These are phyloP conservation scores for Cardiocondyla obscurior DNA, from an alignment of 1,140 invertebrate species.

Conservation along the genomic window DNA sequence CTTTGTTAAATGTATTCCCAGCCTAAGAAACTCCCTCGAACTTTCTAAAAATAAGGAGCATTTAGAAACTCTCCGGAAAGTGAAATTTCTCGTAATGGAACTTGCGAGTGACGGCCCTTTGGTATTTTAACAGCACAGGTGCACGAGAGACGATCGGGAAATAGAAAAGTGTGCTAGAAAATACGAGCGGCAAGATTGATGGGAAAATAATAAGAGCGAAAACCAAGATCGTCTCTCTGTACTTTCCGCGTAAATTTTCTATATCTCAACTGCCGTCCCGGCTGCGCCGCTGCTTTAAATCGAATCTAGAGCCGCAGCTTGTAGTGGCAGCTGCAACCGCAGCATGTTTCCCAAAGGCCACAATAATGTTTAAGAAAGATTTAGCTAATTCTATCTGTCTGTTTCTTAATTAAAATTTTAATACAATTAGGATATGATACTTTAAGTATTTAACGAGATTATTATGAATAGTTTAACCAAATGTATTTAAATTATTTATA, in stretches of 20 bases:
- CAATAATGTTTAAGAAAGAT: not conserved
- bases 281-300: constrained; percentile 5
- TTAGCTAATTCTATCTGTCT: not conserved
- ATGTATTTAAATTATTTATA: not conserved
- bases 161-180: not conserved
- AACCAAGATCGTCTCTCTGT: not conserved
- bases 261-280: not conserved
- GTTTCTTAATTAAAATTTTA: not conserved
- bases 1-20: not conserved
- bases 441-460: not conserved
- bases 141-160: not conserved
- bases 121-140: constrained; percentile 5
- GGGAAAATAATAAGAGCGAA: not conserved
- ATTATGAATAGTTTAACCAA: no score
- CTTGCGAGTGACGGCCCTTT: not conserved
- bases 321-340: not conserved
- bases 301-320: not conserved
- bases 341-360: not conserved
- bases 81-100: not conserved
- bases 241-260: constrained; percentile 7
- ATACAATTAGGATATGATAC: not conserved
- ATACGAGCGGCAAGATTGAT: not conserved
- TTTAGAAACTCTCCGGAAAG: not conserved
- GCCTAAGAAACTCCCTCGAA: not conserved
- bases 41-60: not conserved